Base-by-base conservation (phyloP, 1,140 invertebrate genomes). In the Drosophila varians region DNA sequence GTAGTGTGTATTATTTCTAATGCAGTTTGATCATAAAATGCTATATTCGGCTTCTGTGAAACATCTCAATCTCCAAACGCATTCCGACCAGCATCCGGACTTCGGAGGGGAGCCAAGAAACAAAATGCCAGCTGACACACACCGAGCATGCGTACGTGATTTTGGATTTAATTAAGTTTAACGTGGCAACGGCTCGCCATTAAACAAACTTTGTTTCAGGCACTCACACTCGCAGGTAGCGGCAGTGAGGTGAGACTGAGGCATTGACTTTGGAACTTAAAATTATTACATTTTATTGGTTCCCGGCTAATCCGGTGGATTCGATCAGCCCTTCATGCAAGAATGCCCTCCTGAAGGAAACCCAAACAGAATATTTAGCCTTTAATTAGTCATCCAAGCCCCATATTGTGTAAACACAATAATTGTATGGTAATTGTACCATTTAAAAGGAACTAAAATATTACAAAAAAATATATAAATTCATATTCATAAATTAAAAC, bases 261-360 rank as follows among this genome's bases (percentile, higher is more conserved):
- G 28, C 78, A 77, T 83, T 83, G 78, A 83, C 78, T 83, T 83
- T 83, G 74, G 58, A 83, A 83, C n/a, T 83, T 62, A 83, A 77
- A 83, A 34, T 52, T 38, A 26, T 43, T 28, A 9, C 11, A 45
- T 25, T 45, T 38, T 38, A 14, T 38, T 38, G 36, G n/a, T 38
- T 38, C 4, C 43, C 21, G 40, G 25, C 31, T 12, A 68, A 14
- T 42, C 23, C 36, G 11, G 38, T 70, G 55, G 48, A 16, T 42
- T 25, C 43, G 48, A 18, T 16, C 56, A 61, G 45, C 72, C 79
- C 79, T 84, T 84, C 80, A 86, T 86, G 80, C 75, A 78, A 84
- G 79, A 86, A 86, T 87, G 80, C 55, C 34, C 14, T 19, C 12
- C 2, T 61, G 80, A 86, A 76, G 80, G 80, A 84, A 64, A 26